These are phyloP conservation scores for Todiramphus saurophagus DNA, from an alignment of 2,113 vertebrate species.

Conservation along the genomic window DNA sequence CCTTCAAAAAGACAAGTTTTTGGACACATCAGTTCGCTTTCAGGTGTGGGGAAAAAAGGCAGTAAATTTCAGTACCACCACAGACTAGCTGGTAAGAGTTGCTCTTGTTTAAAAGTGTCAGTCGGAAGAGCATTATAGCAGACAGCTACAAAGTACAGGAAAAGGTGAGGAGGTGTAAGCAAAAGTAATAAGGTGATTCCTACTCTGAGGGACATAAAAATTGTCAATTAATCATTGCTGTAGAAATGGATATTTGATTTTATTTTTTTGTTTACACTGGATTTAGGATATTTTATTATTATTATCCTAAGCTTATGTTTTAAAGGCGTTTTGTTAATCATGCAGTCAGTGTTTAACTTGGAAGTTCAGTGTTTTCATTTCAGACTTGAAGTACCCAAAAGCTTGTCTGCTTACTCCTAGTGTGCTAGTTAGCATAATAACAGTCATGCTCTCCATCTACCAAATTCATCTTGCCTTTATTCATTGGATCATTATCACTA, in stretches of 20 bases:
- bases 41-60: not conserved
- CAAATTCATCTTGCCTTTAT: not conserved
- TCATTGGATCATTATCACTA: not conserved
- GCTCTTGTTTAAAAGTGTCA: not conserved
- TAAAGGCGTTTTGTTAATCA: not conserved
- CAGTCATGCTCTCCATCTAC: not conserved
- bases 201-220: not conserved
- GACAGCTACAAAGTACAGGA: not conserved
- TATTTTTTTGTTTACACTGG: not conserved
- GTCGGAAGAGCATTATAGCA: not conserved
- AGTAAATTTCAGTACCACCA: not conserved
- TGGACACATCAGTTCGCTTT: not conserved
- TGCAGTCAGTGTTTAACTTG: not conserved
- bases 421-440: not conserved
- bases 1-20: not conserved
- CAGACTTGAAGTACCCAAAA: not conserved
- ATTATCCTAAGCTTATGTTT: not conserved
- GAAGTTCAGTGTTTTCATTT: not conserved
- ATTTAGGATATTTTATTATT: not conserved
- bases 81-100: accelerated
- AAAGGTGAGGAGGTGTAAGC: not conserved
- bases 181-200: not conserved
- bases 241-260: not conserved
- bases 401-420: not conserved
- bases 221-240: not conserved